Conservation (phyloP, 2,797 vertebrate genomes). For the Microctenopoma lineatum region DNA sequence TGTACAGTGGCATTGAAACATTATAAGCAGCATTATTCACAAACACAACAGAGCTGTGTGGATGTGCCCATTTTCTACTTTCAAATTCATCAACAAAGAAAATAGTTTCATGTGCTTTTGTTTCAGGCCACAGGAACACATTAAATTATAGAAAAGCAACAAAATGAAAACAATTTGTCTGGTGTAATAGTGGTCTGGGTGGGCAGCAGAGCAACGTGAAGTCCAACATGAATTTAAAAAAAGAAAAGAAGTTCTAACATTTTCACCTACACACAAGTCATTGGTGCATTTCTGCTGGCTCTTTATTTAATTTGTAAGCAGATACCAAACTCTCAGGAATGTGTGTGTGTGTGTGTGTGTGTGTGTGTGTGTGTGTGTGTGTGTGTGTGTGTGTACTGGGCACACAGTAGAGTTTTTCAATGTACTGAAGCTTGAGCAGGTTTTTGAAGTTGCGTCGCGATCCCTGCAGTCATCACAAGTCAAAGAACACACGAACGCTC, state of each 20-base stretch:
- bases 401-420: background rate
- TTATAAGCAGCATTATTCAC: slow-evolving; percentile 15
- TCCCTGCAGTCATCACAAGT: background rate
- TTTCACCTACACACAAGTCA: background rate
- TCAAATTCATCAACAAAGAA: slow-evolving; percentile 20
- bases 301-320: slow-evolving; percentile 25
- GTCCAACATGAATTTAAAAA: background rate
- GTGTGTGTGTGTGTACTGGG: too few species aligned
- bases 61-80: slow-evolving; percentile 9
- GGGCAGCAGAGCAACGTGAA: slow-evolving; percentile 3
- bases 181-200: background rate
- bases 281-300: slow-evolving; percentile 12
- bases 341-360: too few species aligned
- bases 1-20: slow-evolving; percentile 28
- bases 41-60: slow-evolving; percentile 16
- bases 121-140: slow-evolving; percentile 4
- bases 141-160: slow-evolving; percentile 22
- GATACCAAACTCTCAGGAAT: slow-evolving; percentile 11
- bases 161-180: slow-evolving; percentile 14
- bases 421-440: background rate
- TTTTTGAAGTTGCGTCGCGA: background rate
- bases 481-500: background rate
- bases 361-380: too few species aligned
- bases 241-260: background rate
- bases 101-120: slow-evolving; percentile 4